Conservation (phyloP, 2,113 vertebrate genomes). For the Choloepus hoffmanni region DNA sequence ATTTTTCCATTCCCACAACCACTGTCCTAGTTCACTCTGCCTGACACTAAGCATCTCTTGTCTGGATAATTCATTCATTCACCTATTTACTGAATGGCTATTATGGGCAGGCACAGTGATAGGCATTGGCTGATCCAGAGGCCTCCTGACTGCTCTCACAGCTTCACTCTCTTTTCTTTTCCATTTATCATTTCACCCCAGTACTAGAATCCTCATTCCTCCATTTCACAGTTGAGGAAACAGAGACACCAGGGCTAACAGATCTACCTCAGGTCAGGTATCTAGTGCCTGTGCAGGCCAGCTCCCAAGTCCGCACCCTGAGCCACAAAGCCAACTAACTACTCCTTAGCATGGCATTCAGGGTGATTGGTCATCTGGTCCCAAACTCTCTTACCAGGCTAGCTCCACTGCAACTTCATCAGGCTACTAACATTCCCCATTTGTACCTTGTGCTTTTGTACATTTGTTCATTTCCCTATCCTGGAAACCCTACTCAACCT, state of each 20-base stretch:
- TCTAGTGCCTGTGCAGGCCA: rapidly evolving
- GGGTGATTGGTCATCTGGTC: background rate
- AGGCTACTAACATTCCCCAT: background rate
- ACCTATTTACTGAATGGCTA: background rate
- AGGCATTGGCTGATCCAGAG: background rate
- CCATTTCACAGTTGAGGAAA: background rate
- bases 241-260: background rate
- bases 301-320: background rate
- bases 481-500: background rate
- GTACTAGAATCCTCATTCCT: too few relatives aligned
- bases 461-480: background rate
- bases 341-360: background rate
- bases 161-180: background rate
- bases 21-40: background rate
- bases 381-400: background rate
- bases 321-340: background rate
- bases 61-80: background rate
- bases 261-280: background rate
- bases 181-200: background rate
- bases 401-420: background rate
- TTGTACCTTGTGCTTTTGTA: background rate
- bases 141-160: background rate
- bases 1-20: background rate
- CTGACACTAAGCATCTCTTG: background rate
- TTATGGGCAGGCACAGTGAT: background rate